Evolutionary conservation across 2,888 invertebrate genomes (phyloP).

Genomic region (Anodontia alba): DNA sequence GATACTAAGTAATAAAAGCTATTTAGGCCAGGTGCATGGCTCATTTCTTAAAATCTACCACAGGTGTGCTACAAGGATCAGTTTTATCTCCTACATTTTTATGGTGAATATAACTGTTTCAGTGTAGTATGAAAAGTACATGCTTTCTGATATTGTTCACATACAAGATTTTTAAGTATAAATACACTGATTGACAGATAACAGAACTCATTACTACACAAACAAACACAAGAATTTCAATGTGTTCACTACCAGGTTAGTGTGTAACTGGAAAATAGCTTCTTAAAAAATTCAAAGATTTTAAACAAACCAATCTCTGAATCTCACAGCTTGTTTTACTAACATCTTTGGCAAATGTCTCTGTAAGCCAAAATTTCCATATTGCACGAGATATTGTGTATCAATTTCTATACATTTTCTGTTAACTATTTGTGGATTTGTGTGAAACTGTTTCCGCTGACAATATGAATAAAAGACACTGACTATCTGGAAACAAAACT

Average conservation of each 20-base stretch:
- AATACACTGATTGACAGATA: background rate
- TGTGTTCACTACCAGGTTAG: constrained; percentile 17
- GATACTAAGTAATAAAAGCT: background rate
- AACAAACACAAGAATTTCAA: constrained; percentile 14
- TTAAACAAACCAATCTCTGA: background rate
- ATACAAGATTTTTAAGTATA: background rate
- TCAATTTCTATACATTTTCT: background rate
- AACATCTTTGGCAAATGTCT: constrained; percentile 5
- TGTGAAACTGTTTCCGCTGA: background rate
- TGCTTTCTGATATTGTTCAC: background rate
- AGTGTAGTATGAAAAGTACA: constrained; percentile 4
- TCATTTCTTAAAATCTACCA: constrained; percentile 43
- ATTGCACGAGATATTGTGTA: background rate
- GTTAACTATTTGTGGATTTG: background rate
- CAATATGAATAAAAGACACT: background rate
- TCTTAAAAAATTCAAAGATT: background rate
- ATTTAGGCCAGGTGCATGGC: constrained; percentile 42
- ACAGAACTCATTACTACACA: constrained; percentile 2
- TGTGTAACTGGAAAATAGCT: background rate
- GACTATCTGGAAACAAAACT: too few relatives aligned
- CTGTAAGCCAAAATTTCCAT: background rate
- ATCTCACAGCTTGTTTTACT: background rate
- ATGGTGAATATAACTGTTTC: background rate
- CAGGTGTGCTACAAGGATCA: constrained; percentile 44
- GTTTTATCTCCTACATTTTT: constrained; percentile 4